These are phyloP conservation scores for Lamproptera curius DNA, from an alignment of 2,888 invertebrate species.

Conservation along the genomic window DNA sequence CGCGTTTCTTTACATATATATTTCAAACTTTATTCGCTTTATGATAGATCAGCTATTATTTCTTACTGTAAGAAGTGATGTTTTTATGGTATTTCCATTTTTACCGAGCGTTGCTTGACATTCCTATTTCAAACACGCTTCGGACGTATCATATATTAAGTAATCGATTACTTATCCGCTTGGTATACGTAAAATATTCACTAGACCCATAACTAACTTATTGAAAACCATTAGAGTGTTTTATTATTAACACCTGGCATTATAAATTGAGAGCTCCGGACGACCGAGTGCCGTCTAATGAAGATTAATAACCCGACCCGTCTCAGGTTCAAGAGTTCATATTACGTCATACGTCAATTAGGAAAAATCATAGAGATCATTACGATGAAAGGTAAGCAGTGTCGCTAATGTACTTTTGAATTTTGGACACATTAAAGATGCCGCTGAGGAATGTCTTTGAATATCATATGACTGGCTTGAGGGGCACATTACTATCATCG, in stretches of 20 bases:
- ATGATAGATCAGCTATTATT: too few species aligned
- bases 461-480: too few species aligned
- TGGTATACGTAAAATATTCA: neutral
- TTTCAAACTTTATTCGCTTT: too few species aligned
- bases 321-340: slow-evolving; percentile 13
- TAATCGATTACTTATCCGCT: neutral
- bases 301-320: slow-evolving; percentile 17
- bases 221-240: slow-evolving; percentile 6
- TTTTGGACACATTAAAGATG: slow-evolving; percentile 7
- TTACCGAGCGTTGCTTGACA: too few species aligned
- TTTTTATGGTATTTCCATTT: too few species aligned
- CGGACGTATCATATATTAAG: neutral
- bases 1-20: too few species aligned
- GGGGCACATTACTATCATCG: too few species aligned
- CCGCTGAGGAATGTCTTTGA: too few species aligned
- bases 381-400: neutral
- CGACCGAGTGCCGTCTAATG: slow-evolving; percentile 14
- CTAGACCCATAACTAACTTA: slow-evolving; percentile 4
- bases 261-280: slow-evolving; percentile 15
- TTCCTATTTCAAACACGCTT: neutral
- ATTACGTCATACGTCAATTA: slow-evolving; percentile 17
- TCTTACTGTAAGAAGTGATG: too few species aligned
- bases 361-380: slow-evolving; percentile 7
- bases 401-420: slow-evolving; percentile 12
- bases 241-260: slow-evolving; percentile 14